Base-by-base conservation (phyloP, 2,113 vertebrate genomes). In the Eptatretus burgeri region DNA sequence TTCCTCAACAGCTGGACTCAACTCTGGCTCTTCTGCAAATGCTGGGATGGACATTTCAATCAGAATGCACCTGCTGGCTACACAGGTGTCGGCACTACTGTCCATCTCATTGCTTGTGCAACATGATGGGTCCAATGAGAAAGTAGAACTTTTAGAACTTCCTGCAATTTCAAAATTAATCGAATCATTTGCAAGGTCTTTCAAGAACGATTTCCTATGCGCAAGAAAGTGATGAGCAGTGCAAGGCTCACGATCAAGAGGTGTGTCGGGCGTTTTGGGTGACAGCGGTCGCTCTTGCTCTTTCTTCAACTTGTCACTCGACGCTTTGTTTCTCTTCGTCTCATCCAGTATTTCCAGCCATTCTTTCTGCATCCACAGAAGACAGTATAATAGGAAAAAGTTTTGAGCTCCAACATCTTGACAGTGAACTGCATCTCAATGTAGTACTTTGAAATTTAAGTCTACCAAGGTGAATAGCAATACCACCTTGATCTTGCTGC, bases 271-370 rank as follows among this genome's bases (percentile, higher is more conserved):
- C 10, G 56, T 60, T 60, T 60, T 60, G n/a, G 56, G 56, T 17
- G 56, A 60, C 56, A 60, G 10, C 10, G 56, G 56, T 20, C 56
- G n/a, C 68, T 83, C 84, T 68, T 88, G 82, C 68, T 86, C 84
- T 64, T 83, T 75, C 53, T 82, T 80, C 52, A 76, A 76, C 64
- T 72, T 76, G 64, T 94, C 86, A 2, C 79, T 80, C 49, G 82
- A 78, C 11, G 71, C 84, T 17, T 83, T 82, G 64, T 69, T 86
- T 68, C 88, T 82, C 74, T 98, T 98, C 62, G 89, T 86, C 65
- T 86, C 82, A 16, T 94, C 88, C 71, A 98, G 74, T 68, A 93
- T 84, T 71, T 93, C 87, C 71, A 98, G 74, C 91, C 89, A 98
- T 72, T 98, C 91, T 56, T 93, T 91, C 71, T 60, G 56, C 56